Evolutionary conservation across 2,797 vertebrate species (phyloP).

Genomic region (Microctenopoma lineatum): DNA sequence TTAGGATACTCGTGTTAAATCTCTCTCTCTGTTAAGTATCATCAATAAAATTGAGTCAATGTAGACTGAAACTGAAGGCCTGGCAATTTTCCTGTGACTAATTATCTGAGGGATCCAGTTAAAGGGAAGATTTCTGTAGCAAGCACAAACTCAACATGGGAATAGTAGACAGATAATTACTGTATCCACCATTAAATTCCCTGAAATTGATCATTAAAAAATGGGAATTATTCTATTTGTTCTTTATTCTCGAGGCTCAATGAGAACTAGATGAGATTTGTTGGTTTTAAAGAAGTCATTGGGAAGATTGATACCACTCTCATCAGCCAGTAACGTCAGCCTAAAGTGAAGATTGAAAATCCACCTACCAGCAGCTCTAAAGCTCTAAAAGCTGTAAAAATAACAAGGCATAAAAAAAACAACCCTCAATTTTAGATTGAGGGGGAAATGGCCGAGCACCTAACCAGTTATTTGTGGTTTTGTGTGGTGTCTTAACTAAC

Average conservation of each 20-base stretch:
- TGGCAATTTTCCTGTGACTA: slow-evolving; percentile 52
- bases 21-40: slow-evolving; percentile 23
- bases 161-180: slow-evolving; percentile 44
- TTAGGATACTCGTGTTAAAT: slow-evolving; percentile 24
- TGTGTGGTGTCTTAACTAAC: too few species aligned
- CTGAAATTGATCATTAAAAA: slow-evolving; percentile 49
- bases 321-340: not conserved
- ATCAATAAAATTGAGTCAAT: slow-evolving; percentile 36
- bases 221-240: slow-evolving; percentile 43
- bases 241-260: slow-evolving; percentile 1
- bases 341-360: not conserved
- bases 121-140: slow-evolving; percentile 40
- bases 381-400: not conserved
- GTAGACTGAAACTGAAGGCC: slow-evolving; percentile 27
- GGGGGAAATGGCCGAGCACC: too few species aligned
- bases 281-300: not conserved
- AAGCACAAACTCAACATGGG: slow-evolving; percentile 33
- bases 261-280: slow-evolving; percentile 10
- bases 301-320: not conserved
- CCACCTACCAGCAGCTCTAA: not conserved
- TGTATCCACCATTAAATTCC: slow-evolving; percentile 29
- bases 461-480: too few species aligned
- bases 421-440: too few species aligned
- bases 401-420: too few species aligned
- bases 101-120: slow-evolving; percentile 45